Evolutionary conservation across 2,888 invertebrate genomes (phyloP).

Genomic region (Acrobasis consociella): DNA sequence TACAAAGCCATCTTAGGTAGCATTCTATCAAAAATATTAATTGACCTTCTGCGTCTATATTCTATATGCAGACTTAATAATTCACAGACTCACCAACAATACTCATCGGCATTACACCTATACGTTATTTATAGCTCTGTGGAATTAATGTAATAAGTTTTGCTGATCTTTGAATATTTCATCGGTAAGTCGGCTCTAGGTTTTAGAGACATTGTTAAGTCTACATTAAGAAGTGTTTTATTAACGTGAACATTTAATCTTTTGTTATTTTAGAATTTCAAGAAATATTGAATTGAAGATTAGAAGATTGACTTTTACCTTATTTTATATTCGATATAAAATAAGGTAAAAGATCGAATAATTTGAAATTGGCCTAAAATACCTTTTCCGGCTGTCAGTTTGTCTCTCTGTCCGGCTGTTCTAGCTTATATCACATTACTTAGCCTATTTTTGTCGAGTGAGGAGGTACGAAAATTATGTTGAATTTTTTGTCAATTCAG

Average conservation of each 20-base stretch:
- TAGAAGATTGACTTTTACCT: neutral
- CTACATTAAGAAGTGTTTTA: neutral
- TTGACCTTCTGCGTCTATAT: neutral
- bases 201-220: neutral
- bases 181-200: slow-evolving; percentile 6
- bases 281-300: neutral
- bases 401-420: no score
- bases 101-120: slow-evolving; percentile 4
- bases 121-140: slow-evolving; percentile 14
- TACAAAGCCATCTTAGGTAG: neutral
- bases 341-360: no score
- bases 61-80: slow-evolving; percentile 1
- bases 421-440: no score
- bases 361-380: no score
- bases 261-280: neutral
- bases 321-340: no score
- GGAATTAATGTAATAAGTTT: slow-evolving; percentile 16
- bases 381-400: no score
- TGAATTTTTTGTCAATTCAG: no score
- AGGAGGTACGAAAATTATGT: no score
- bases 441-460: no score
- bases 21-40: neutral
- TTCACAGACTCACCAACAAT: slow-evolving; percentile 2
- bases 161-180: slow-evolving; percentile 9
- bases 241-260: neutral